Conservation (phyloP, 2,888 invertebrate species). For the Shargacucullia verbasci region DNA sequence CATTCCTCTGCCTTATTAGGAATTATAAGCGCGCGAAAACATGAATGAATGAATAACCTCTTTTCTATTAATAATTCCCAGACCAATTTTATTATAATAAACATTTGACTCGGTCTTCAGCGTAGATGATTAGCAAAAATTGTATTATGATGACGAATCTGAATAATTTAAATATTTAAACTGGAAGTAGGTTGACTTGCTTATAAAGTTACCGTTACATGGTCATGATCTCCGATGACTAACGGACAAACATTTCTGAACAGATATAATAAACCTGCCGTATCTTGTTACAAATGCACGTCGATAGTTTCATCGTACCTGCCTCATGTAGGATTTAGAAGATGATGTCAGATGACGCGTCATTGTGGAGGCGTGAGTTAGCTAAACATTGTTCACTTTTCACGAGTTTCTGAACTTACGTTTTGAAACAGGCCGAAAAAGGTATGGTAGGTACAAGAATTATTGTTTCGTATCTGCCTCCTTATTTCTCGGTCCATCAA, state of each 20-base stretch:
- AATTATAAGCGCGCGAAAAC: constrained; percentile 1
- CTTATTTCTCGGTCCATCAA: too few species aligned
- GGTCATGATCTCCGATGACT: constrained; percentile 45
- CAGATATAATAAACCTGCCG: constrained; percentile 37
- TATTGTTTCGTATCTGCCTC: too few species aligned
- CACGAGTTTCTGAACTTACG: neutral
- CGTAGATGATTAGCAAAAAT: constrained; percentile 15
- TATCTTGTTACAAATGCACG: constrained; percentile 38
- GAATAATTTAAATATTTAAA: constrained; percentile 35
- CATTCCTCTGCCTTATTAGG: constrained; percentile 4
- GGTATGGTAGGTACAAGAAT: too few species aligned
- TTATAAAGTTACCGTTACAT: constrained; percentile 52
- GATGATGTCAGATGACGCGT: constrained; percentile 42
- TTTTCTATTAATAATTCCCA: constrained; percentile 11
- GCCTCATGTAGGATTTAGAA: constrained; percentile 35
- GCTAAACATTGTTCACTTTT: constrained; percentile 20
- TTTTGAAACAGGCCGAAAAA: too few species aligned
- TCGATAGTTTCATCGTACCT: constrained; percentile 40
- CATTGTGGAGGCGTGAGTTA: constrained; percentile 34
- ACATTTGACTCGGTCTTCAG: constrained; percentile 1
- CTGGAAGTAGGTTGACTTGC: constrained; percentile 51
- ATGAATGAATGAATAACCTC: constrained; percentile 10
- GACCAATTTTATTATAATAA: neutral
- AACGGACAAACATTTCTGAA: constrained; percentile 43
- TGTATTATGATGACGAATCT: constrained; percentile 28